phyloP scores from a whole-genome alignment of 2,797 vertebrate genomes.

The Tympanoctomys barrerae region DNA sequence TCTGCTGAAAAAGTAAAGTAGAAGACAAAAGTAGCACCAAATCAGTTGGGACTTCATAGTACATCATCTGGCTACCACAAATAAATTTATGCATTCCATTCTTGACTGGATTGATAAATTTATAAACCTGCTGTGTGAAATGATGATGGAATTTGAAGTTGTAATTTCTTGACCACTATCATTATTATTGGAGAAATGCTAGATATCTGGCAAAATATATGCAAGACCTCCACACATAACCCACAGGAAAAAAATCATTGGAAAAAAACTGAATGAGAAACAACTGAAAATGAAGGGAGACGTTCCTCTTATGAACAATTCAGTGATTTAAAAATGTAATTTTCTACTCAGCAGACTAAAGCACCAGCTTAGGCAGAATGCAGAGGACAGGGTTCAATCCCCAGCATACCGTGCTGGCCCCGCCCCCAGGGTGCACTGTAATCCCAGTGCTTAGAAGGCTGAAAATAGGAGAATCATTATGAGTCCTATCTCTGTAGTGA shows the following conservation, averaged over 20 bases:
- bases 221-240: not conserved
- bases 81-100: not conserved
- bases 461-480: too few relatives aligned
- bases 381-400: too few relatives aligned
- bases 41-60: constrained; percentile 4
- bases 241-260: not conserved
- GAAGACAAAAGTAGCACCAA: not conserved
- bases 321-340: not conserved
- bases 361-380: too few relatives aligned
- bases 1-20: not conserved
- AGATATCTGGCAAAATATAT: not conserved
- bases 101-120: not conserved
- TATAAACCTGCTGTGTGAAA: constrained; percentile 13
- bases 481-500: too few relatives aligned
- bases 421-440: too few relatives aligned
- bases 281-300: not conserved
- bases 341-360: not conserved
- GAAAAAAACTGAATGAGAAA: not conserved
- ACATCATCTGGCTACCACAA: not conserved
- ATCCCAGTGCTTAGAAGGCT: too few relatives aligned
- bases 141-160: not conserved
- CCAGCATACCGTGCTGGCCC: too few relatives aligned
- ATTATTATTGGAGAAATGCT: constrained; percentile 19
- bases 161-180: constrained; percentile 24
- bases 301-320: not conserved